Percentiles rank a stretch among this genome's conserved stretches.
Conservation (phyloP, 2,113 vertebrate genomes). For the Galbula dea region DNA sequence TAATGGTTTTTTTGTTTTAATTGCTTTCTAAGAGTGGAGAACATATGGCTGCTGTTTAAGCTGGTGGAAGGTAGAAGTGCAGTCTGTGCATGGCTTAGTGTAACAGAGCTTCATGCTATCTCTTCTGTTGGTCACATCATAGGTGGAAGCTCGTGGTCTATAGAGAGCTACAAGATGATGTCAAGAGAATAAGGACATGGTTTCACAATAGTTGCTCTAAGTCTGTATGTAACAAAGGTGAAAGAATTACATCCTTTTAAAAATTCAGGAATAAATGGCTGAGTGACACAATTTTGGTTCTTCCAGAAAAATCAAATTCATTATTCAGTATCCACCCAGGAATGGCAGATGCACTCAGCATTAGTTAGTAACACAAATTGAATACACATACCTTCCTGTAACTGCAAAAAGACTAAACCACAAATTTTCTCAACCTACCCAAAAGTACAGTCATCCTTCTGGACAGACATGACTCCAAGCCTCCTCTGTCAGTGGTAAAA, state of each 20-base stretch:
- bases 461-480: background rate
- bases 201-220: background rate
- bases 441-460: background rate
- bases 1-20: background rate
- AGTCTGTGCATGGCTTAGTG: background rate
- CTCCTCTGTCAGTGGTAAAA: background rate
- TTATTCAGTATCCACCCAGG: background rate
- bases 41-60: background rate
- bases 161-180: background rate
- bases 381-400: background rate
- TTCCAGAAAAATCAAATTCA: background rate
- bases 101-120: background rate
- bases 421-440: background rate
- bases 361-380: background rate
- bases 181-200: background rate
- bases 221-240: background rate
- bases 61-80: background rate
- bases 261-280: background rate
- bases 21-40: background rate
- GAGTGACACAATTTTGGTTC: background rate
- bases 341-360: background rate
- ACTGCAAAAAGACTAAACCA: background rate
- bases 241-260: background rate
- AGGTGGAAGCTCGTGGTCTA: background rate
- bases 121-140: background rate